Percentiles rank a stretch among this genome's conserved stretches.
These are phyloP conservation scores for Diacarnus erythraeanus DNA, from an alignment of 37 sponge, comb jelly and placozoan genomes.

Conservation along the genomic window DNA sequence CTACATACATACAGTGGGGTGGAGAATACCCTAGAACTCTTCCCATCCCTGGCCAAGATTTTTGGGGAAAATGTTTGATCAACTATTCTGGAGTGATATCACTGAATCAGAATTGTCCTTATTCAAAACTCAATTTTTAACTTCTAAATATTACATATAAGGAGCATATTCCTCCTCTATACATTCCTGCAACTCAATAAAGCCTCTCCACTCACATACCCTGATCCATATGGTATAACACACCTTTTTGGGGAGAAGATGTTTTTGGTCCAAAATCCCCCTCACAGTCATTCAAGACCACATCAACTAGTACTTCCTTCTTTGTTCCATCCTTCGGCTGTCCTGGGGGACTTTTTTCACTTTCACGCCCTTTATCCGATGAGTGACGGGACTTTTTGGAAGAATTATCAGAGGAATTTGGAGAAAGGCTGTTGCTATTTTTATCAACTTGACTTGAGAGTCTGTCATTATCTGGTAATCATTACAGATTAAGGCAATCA, in stretches of 20 bases:
- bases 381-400: neutral
- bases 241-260: constrained; percentile 9
- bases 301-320: neutral
- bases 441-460: too few species aligned
- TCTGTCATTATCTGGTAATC: too few species aligned
- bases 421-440: neutral
- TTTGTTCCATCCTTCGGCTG: too few species aligned
- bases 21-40: too few species aligned
- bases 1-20: too few species aligned
- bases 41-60: too few species aligned
- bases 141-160: too few species aligned
- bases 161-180: neutral
- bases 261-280: constrained; percentile 5
- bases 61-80: too few species aligned
- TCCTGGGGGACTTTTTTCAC: neutral
- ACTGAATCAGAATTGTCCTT: too few species aligned
- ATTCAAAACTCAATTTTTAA: neutral
- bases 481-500: too few species aligned
- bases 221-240: neutral
- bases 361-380: neutral
- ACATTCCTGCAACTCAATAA: neutral
- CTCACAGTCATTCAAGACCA: neutral
- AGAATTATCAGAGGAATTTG: neutral
- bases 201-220: neutral
- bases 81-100: too few species aligned